Conservation (phyloP, 2,888 invertebrate genomes). For the Nipponacmea schrenckii region DNA sequence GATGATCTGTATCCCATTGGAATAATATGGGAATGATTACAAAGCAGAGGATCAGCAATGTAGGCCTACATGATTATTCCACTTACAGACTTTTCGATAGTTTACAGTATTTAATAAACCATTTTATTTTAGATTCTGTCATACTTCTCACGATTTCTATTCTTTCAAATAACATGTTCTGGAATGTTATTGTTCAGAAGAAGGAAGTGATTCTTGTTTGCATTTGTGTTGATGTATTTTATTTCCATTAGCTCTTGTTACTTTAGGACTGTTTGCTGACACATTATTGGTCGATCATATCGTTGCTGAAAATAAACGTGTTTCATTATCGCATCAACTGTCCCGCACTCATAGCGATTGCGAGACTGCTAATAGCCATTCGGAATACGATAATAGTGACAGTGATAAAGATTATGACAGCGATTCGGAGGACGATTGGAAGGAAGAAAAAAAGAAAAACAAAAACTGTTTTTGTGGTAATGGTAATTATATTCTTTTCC, state of each 20-base stretch:
- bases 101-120: no score
- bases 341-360: constrained; percentile 41
- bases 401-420: constrained; percentile 28
- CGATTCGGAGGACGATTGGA: constrained; percentile 34
- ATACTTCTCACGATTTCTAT: no score
- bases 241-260: not conserved
- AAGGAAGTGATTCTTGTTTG: no score
- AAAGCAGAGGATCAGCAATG: no score
- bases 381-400: constrained; percentile 43
- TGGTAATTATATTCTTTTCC: constrained; percentile 6
- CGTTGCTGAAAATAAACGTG: constrained; percentile 42
- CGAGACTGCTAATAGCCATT: constrained; percentile 35
- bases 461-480: constrained; percentile 1
- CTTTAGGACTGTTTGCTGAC: constrained; percentile 41
- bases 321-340: constrained; percentile 32
- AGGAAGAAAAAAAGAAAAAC: constrained; percentile 32
- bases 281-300: constrained; percentile 40
- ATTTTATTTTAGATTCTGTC: no score
- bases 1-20: no score
- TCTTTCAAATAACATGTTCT: no score
- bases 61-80: no score
- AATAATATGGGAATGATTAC: no score
- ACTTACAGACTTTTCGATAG: no score
- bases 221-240: no score
- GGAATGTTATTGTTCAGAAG: no score